A percentile compares a stretch with the other conserved stretches of the same genome.
Evolutionary conservation across 2,113 vertebrate genomes (phyloP).

Genomic region (Cynoglossus semilaevis): DNA sequence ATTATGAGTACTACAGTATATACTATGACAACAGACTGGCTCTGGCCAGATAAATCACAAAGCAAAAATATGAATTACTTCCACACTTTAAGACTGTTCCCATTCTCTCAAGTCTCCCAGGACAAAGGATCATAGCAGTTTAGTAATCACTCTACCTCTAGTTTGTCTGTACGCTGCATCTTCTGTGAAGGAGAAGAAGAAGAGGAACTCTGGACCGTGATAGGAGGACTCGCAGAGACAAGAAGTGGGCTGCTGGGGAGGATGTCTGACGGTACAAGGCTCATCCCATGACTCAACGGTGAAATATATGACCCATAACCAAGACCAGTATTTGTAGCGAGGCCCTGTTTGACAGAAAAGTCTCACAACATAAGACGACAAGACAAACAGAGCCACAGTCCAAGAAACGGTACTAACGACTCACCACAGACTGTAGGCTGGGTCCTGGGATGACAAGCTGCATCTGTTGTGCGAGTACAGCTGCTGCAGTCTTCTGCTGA

Average conservation of each 20-base stretch:
- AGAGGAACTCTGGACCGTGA: slow-evolving; percentile 85
- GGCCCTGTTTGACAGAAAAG: slow-evolving; percentile 85
- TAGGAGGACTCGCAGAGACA: slow-evolving; percentile 86
- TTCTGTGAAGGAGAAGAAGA: slow-evolving; percentile 88
- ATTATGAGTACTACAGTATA: no score
- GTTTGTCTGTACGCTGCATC: slow-evolving; percentile 91
- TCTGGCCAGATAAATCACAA: no score
- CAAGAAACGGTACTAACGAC: slow-evolving; percentile 26
- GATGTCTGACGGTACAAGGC: slow-evolving; percentile 90
- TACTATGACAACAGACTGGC: no score
- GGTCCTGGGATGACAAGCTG: slow-evolving; percentile 94
- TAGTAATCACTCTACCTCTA: slow-evolving; percentile 81
- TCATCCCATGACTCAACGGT: slow-evolving; percentile 87
- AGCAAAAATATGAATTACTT: no score
- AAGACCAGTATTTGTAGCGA: slow-evolving; percentile 86
- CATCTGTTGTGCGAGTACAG: slow-evolving; percentile 94
- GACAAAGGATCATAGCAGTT: no score
- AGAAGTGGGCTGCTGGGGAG: slow-evolving; percentile 84
- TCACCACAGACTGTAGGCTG: slow-evolving; percentile 87
- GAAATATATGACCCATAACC: slow-evolving; percentile 92
- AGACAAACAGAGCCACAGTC: slow-evolving; percentile 1
- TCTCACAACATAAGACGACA: slow-evolving; percentile 32
- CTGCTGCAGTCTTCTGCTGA: slow-evolving; percentile 94
- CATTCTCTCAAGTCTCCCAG: no score
- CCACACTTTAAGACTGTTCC: no score